phyloP scores from a whole-genome alignment of 2,113 vertebrate genomes.

The Isurus oxyrinchus region DNA sequence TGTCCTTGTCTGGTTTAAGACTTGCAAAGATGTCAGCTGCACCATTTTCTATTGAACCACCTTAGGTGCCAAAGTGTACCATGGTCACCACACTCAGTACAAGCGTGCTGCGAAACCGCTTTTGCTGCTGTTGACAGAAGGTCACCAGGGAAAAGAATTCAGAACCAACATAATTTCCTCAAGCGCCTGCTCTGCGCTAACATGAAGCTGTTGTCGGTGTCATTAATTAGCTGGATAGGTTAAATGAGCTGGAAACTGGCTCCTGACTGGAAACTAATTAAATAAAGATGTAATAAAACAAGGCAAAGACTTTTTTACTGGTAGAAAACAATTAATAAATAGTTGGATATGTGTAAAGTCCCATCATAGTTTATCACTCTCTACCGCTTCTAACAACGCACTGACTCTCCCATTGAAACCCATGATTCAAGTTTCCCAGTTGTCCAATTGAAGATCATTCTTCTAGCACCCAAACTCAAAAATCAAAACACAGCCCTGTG shows the following conservation, averaged over 20 bases:
- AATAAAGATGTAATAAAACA: neutral
- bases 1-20: too few relatives aligned
- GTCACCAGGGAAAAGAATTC: neutral
- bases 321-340: neutral
- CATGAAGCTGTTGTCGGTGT: neutral
- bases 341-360: neutral
- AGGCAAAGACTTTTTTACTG: neutral
- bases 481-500: too few relatives aligned
- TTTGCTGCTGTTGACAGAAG: too few relatives aligned
- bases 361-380: neutral
- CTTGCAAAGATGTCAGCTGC: too few relatives aligned
- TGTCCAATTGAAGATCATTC: neutral
- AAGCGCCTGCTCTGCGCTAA: neutral
- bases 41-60: neutral
- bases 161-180: neutral
- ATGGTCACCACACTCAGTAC: neutral
- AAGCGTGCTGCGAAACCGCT: neutral
- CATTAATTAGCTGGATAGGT: neutral
- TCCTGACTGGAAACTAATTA: neutral
- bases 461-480: too few relatives aligned
- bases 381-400: neutral
- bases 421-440: neutral
- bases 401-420: neutral
- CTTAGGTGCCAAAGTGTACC: neutral
- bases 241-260: neutral